Evolutionary conservation across 2,888 invertebrate species (phyloP).

Genomic region (Cerastis leucographa): DNA sequence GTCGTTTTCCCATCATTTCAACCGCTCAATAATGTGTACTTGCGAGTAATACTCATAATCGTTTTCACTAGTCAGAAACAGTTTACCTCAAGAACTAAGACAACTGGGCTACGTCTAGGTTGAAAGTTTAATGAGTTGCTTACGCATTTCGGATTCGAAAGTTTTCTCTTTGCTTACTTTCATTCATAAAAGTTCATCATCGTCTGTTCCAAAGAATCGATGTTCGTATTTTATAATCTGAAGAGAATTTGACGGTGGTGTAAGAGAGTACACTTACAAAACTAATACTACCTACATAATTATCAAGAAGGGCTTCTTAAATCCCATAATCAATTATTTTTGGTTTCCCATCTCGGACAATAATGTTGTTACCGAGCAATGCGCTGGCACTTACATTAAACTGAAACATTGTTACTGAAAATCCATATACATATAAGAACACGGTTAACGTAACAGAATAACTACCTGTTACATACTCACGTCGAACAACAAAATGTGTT

Average conservation of each 20-base stretch:
- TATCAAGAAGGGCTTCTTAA: not conserved
- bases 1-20: slow-evolving; percentile 85
- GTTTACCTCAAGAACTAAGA: slow-evolving; percentile 35
- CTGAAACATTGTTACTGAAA: slow-evolving; percentile 27
- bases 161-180: slow-evolving; percentile 50
- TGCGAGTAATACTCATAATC: slow-evolving; percentile 34
- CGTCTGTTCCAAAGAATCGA: not conserved
- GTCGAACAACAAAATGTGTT: slow-evolving; percentile 59
- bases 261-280: not conserved
- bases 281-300: not conserved
- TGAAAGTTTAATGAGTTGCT: slow-evolving; percentile 41
- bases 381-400: not conserved
- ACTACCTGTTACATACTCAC: slow-evolving; percentile 49
- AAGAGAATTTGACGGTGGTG: not conserved
- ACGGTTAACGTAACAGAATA: slow-evolving; percentile 40
- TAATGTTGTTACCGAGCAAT: not conserved
- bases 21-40: slow-evolving; percentile 63
- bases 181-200: slow-evolving; percentile 38
- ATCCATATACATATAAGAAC: slow-evolving; percentile 38
- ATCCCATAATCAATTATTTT: not conserved
- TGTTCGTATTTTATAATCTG: slow-evolving; percentile 1
- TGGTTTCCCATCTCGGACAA: not conserved
- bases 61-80: slow-evolving; percentile 47
- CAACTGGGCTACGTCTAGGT: slow-evolving; percentile 29
- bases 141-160: slow-evolving; percentile 26